Evolutionary conservation across 2,888 invertebrate genomes (phyloP).

Genomic region (Athetis lepigone): DNA sequence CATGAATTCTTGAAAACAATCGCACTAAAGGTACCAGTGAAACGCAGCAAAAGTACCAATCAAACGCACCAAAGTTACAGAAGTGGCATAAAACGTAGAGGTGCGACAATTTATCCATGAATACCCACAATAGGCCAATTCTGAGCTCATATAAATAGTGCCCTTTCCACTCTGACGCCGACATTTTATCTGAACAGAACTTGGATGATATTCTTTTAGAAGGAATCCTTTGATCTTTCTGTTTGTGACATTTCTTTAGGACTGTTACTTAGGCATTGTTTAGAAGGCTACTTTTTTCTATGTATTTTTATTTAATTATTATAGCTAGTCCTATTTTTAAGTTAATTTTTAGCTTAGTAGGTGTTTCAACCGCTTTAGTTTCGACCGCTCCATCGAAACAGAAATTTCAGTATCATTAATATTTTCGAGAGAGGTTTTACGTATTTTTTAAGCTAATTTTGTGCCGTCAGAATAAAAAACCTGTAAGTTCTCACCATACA

Average conservation of each 20-base stretch:
- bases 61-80: neutral
- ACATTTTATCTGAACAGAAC: constrained; percentile 76
- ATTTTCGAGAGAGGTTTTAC: no score
- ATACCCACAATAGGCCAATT: neutral
- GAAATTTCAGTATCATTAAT: no score
- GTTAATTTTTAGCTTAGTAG: no score
- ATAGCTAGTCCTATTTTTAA: no score
- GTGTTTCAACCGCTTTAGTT: no score
- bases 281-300: constrained; percentile 58
- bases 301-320: no score
- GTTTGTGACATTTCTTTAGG: constrained; percentile 63
- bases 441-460: no score
- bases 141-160: constrained; percentile 28
- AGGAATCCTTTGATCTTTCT: constrained; percentile 77
- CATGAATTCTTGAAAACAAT: neutral
- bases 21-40: neutral
- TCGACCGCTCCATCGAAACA: no score
- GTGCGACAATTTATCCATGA: neutral
- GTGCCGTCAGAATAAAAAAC: no score
- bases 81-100: no score
- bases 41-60: no score
- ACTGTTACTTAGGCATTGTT: constrained; percentile 63
- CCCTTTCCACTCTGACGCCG: constrained; percentile 33
- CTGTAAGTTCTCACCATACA: no score
- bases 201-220: constrained; percentile 77